Evolutionary conservation across 1,140 invertebrate species (phyloP).

Genomic region (Thaumetopoea pityocampa): DNA sequence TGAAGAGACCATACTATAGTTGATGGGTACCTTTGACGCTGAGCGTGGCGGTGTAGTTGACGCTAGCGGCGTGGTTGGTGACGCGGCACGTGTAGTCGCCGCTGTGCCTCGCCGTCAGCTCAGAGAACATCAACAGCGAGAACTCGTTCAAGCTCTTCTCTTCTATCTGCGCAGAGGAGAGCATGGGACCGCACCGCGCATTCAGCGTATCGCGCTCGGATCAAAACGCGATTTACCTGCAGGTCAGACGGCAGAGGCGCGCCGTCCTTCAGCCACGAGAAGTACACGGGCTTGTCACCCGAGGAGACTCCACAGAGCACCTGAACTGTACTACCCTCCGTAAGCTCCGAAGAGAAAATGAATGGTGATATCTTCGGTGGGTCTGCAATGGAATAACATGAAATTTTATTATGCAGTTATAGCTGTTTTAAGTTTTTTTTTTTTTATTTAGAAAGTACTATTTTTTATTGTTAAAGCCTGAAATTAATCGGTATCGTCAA

Average conservation of each 20-base stretch:
- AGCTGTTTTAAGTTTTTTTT: too few relatives aligned
- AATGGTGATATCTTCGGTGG: constrained; percentile 88
- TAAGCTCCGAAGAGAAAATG: constrained; percentile 87
- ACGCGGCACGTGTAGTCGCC: constrained; percentile 89
- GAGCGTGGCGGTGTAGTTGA: constrained; percentile 84
- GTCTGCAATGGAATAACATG: constrained; percentile 34
- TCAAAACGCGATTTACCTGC: constrained; percentile 65
- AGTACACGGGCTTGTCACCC: constrained; percentile 88
- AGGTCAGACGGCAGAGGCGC: constrained; percentile 77
- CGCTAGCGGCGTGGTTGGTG: constrained; percentile 84
- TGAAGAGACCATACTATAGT: too few relatives aligned
- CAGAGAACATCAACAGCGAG: constrained; percentile 81
- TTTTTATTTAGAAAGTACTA: too few relatives aligned
- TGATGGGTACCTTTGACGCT: constrained; percentile 88
- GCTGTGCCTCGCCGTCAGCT: constrained; percentile 81
- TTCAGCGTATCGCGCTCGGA: too few relatives aligned
- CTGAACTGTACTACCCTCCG: constrained; percentile 90
- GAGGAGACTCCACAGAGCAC: constrained; percentile 89
- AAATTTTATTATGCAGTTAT: background rate
- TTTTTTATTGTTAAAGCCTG: too few relatives aligned
- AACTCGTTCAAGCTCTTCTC: constrained; percentile 82
- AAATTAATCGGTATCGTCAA: too few relatives aligned
- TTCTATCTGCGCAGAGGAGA: constrained; percentile 78
- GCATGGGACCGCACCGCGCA: too few relatives aligned
- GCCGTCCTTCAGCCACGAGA: constrained; percentile 89